Evolutionary conservation across 1,140 invertebrate species (phyloP).

Genomic region (Drosophila chauvacae): DNA sequence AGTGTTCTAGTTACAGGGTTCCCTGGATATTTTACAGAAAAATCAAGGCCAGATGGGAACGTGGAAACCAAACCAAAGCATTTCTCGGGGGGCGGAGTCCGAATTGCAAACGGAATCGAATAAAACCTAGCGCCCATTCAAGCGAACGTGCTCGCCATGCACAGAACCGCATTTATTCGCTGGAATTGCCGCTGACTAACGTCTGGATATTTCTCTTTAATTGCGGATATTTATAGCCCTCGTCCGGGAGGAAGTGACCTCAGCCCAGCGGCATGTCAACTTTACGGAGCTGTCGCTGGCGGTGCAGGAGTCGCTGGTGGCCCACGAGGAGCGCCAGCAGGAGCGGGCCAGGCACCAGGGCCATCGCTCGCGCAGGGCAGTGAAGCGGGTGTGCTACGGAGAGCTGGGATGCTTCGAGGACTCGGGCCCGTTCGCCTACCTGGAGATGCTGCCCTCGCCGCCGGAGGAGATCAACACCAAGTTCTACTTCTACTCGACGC

Average conservation of each 20-base stretch:
- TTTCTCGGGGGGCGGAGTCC: background rate
- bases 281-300: constrained; percentile 66
- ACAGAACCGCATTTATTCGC: constrained; percentile 15
- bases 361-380: constrained; percentile 86
- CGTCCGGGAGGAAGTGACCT: constrained; percentile 59
- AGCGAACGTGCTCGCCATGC: constrained; percentile 31
- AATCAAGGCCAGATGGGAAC: background rate
- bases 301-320: constrained; percentile 61
- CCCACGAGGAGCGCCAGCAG: constrained; percentile 55
- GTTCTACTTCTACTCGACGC: constrained; percentile 89
- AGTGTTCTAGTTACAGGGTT: background rate
- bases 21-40: background rate
- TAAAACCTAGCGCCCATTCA: constrained; percentile 6
- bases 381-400: constrained; percentile 93
- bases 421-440: constrained; percentile 94
- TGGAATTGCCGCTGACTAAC: constrained; percentile 8
- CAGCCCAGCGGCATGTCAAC: constrained; percentile 26
- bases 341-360: constrained; percentile 33
- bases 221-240: constrained; percentile 12
- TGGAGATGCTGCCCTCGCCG: constrained; percentile 94
- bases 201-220: background rate
- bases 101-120: background rate
- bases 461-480: constrained; percentile 94
- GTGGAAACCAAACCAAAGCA: background rate
- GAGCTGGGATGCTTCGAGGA: constrained; percentile 97